A percentile compares a stretch with the other conserved stretches of the same genome.
phyloP scores from a whole-genome alignment of 2,797 vertebrate genomes.

The Falco berigora region DNA sequence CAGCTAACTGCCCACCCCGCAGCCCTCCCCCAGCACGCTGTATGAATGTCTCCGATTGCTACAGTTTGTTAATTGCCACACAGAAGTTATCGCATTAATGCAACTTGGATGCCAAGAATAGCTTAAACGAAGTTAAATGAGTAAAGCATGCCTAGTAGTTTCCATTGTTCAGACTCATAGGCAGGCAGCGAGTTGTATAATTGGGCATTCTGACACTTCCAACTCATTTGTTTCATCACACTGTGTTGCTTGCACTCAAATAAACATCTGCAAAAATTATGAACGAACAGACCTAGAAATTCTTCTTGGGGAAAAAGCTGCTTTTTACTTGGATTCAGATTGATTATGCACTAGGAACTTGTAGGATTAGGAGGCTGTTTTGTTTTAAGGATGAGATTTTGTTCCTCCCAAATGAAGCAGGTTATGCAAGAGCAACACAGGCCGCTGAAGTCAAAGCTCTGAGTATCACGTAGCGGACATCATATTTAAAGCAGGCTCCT shows the following conservation, averaged over 20 bases:
- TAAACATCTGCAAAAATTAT: slow-evolving; percentile 62
- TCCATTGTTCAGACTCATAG: slow-evolving; percentile 70
- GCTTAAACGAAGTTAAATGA: slow-evolving; percentile 74
- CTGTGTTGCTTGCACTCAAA: slow-evolving; percentile 57
- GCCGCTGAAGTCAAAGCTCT: not conserved
- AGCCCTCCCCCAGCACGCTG: not conserved
- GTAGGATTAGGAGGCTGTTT: not conserved
- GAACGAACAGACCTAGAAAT: slow-evolving; percentile 40
- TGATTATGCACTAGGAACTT: not conserved
- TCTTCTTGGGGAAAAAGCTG: not conserved
- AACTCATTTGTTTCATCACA: slow-evolving; percentile 73
- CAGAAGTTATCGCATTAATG: slow-evolving; percentile 73
- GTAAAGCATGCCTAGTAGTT: slow-evolving; percentile 63
- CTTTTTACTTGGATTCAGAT: not conserved
- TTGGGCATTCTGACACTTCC: slow-evolving; percentile 75
- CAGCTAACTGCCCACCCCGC: not conserved
- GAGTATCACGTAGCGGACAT: not conserved
- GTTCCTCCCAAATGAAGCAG: not conserved
- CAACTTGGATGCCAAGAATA: slow-evolving; percentile 68
- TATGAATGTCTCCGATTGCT: slow-evolving; percentile 34
- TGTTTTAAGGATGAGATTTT: not conserved
- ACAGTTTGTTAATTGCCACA: slow-evolving; percentile 73
- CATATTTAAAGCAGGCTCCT: not conserved
- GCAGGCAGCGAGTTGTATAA: slow-evolving; percentile 74
- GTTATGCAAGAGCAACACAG: not conserved